Evolutionary conservation across 2,797 vertebrate genomes (phyloP), one percentile per base, ranked within the genome.

Genomic region (Corythornis leucogaster): DNA sequence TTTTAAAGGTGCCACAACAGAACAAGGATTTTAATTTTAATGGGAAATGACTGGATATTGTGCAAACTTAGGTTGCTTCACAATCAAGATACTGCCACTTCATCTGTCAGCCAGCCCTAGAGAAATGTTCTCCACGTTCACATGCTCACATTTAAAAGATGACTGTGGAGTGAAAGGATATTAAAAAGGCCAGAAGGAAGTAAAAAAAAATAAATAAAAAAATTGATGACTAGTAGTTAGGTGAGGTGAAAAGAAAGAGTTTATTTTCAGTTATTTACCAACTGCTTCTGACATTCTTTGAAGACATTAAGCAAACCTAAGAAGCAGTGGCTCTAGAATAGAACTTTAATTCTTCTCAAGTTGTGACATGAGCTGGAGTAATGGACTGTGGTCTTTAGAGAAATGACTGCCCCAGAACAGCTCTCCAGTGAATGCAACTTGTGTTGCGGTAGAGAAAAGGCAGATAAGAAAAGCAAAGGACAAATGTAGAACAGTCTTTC

Each of bases 11-110:
- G 91, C 76, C 77, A 89, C 89, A 85, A 69, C 84, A 89, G 61
- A 89, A 83, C 54, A 62, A 40, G 89, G 87, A 80, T 97, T 95
- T 93, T 85, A 88, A 55, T 81, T 94, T 93, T 94, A 96, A 96
- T 95, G 62, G 88, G 91, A 96, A 94, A 94, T 2, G 66, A 90
- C 89, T 83, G 71, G 64, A 78, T 82, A 93, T 96, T 93, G 92
- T 82, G 59, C 71, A 96, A 95, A 92, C 43, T 40, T 64, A 91
- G 53, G 21, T 85, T 77, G 81, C 85, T 93, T 94, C 87, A 94
- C 80, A 93, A 96, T 25, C 66, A 74, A 87, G 51, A 75, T 80
- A 94, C 69, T 85, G 86, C 83, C 83, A 94, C 83, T 93, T 93
- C 90, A 94, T 96, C 91, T 0, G 1, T 92, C 68, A 93, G 78